These are phyloP conservation scores for Chloromyia formosa DNA, from an alignment of 2,888 invertebrate genomes.

Conservation along the genomic window DNA sequence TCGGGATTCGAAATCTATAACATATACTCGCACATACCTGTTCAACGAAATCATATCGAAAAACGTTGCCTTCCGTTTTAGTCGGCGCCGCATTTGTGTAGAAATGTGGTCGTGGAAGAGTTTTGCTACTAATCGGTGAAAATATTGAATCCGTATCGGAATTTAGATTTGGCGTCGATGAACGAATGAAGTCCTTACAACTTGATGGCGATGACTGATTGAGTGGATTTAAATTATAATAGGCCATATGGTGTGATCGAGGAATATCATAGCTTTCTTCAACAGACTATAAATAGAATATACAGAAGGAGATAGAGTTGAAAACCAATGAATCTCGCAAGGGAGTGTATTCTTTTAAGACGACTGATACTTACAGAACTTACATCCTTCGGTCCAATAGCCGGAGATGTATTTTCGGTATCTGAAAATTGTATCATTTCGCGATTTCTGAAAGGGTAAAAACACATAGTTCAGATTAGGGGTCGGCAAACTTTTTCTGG, in stretches of 20 bases:
- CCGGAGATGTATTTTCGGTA: slow-evolving; percentile 64
- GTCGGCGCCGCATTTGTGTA: slow-evolving; percentile 68
- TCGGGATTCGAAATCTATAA: not conserved
- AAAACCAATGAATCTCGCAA: too few relatives aligned
- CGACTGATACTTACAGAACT: slow-evolving; percentile 53
- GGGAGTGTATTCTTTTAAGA: not conserved
- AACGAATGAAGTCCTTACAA: slow-evolving; percentile 58
- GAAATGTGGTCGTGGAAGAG: slow-evolving; percentile 63
- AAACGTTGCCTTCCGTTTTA: slow-evolving; percentile 65
- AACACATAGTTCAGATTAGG: too few relatives aligned
- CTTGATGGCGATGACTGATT: slow-evolving; percentile 50
- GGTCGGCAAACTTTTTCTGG: too few relatives aligned
- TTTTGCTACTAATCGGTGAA: slow-evolving; percentile 53
- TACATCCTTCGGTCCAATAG: slow-evolving; percentile 62
- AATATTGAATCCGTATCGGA: slow-evolving; percentile 53
- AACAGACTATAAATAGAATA: slow-evolving; percentile 53
- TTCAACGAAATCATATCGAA: slow-evolving; percentile 66
- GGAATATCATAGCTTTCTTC: slow-evolving; percentile 77
- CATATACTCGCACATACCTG: too few relatives aligned
- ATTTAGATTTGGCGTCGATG: slow-evolving; percentile 62
- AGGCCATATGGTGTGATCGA: slow-evolving; percentile 70
- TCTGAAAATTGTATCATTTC: slow-evolving; percentile 63
- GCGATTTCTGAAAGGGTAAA: slow-evolving; percentile 54
- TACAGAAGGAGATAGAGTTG: not conserved
- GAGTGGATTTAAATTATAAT: slow-evolving; percentile 61